A percentile compares a stretch with the other conserved stretches of the same genome.
Conservation (phyloP, 2,113 vertebrate genomes). For the Pan paniscus region DNA sequence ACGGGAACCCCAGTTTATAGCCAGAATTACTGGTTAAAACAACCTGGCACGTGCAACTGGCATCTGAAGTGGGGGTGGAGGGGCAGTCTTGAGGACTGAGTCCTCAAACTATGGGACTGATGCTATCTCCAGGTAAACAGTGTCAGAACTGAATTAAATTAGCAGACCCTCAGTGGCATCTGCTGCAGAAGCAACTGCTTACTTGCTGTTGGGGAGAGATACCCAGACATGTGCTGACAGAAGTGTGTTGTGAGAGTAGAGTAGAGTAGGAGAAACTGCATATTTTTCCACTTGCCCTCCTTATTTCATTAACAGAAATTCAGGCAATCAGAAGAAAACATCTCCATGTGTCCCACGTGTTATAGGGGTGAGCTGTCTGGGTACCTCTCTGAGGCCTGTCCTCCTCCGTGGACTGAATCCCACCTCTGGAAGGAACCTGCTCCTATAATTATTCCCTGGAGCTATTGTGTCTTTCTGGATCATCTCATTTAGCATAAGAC, state of each 20-base stretch:
- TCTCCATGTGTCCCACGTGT: background rate
- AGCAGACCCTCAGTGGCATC: background rate
- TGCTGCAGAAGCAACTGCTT: background rate
- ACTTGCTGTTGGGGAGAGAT: background rate
- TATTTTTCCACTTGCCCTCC: background rate
- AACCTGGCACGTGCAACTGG: background rate
- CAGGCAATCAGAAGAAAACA: background rate
- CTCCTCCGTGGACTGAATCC: background rate
- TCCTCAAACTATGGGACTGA: background rate
- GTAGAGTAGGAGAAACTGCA: background rate
- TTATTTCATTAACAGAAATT: background rate
- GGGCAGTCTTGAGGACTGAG: background rate
- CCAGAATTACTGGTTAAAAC: background rate
- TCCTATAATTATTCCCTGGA: background rate
- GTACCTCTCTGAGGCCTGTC: fast-evolving
- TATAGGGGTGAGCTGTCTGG: background rate
- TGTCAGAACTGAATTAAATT: background rate
- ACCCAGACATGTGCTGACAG: background rate
- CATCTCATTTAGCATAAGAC: background rate
- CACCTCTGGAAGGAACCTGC: background rate
- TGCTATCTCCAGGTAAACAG: background rate
- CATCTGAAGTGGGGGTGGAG: background rate
- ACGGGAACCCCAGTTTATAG: background rate
- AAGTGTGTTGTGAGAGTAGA: background rate
- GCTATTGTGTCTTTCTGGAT: background rate